Evolutionary conservation across 2,797 vertebrate genomes (phyloP).

Genomic region (Sarcophilus harrisii): DNA sequence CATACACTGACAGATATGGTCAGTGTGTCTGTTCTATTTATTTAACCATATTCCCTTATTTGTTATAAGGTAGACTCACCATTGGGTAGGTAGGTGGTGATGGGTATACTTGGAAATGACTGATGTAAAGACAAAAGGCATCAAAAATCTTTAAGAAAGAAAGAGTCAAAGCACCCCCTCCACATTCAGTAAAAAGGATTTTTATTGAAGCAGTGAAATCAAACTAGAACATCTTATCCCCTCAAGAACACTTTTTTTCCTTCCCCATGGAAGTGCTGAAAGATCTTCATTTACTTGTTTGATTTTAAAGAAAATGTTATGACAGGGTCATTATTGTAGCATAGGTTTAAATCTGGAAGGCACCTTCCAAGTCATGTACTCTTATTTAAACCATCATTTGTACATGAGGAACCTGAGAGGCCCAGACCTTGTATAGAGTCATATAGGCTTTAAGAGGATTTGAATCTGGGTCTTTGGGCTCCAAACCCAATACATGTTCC

Average conservation of each 20-base stretch:
- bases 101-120: neutral
- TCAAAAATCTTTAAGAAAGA: neutral
- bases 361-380: neutral
- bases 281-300: neutral
- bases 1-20: neutral
- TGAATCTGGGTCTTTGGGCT: neutral
- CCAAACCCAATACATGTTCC: neutral
- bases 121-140: neutral
- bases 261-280: constrained; percentile 6
- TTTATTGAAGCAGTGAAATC: constrained; percentile 37
- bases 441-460: neutral
- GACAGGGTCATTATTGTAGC: neutral
- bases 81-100: neutral
- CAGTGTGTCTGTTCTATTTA: neutral
- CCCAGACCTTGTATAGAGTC: neutral
- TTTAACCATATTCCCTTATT: neutral
- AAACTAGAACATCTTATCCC: constrained; percentile 40
- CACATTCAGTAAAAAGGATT: constrained; percentile 50
- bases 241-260: constrained; percentile 29
- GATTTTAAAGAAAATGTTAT: neutral
- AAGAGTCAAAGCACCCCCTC: constrained; percentile 31
- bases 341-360: neutral
- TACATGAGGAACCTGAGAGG: neutral
- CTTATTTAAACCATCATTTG: neutral
- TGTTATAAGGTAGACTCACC: neutral